A percentile compares a stretch with the other conserved stretches of the same genome.
Evolutionary conservation across 1,140 invertebrate species (phyloP).

Genomic region (Leptinotarsa undecemlineata): DNA sequence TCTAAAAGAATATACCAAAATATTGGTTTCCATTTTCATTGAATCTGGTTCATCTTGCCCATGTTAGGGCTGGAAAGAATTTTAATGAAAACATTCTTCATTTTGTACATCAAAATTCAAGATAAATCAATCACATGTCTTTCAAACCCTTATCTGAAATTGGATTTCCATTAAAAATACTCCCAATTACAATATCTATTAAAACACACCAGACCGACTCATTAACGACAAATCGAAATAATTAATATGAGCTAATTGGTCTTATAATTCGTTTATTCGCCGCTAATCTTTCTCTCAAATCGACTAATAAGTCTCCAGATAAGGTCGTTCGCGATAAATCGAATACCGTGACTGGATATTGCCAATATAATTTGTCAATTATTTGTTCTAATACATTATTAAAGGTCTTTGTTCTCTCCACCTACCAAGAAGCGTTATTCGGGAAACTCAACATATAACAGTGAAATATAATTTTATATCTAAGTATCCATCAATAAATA

Average conservation of each 20-base stretch:
- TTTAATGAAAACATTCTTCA: too few relatives aligned
- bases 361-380: constrained; percentile 31
- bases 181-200: neutral
- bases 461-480: neutral
- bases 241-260: constrained; percentile 4
- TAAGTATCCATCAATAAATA: too few relatives aligned
- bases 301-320: constrained; percentile 7
- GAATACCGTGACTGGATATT: constrained; percentile 23
- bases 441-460: neutral
- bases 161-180: neutral
- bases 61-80: too few relatives aligned
- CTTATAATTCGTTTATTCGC: constrained; percentile 5
- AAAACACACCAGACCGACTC: neutral
- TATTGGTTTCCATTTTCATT: too few relatives aligned
- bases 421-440: neutral
- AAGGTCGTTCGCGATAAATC: neutral
- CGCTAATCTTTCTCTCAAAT: constrained; percentile 1
- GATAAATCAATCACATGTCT: neutral
- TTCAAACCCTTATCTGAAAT: neutral
- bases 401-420: constrained; percentile 25
- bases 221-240: constrained; percentile 7
- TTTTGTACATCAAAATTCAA: neutral
- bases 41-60: too few relatives aligned
- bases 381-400: constrained; percentile 33
- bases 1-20: too few relatives aligned